phyloP scores from a whole-genome alignment of 2,888 invertebrate species.

The Doris montereyensis region DNA sequence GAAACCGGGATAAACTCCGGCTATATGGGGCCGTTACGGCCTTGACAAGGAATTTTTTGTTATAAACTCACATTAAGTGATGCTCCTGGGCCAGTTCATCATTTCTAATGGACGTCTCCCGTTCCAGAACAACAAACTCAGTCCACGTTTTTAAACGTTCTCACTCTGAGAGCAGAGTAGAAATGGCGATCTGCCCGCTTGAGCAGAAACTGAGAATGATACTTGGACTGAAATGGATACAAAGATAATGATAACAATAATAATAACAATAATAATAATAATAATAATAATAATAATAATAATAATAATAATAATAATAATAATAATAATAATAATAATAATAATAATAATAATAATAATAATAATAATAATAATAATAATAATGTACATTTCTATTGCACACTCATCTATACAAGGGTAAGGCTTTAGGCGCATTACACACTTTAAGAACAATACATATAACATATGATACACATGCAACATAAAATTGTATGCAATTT shows the following conservation, averaged over 20 bases:
- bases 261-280: slow-evolving; percentile 23
- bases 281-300: background rate
- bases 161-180: slow-evolving; percentile 48
- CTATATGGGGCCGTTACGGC: too few relatives aligned
- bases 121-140: slow-evolving; percentile 62
- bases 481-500: too few relatives aligned
- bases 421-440: too few relatives aligned
- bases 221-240: slow-evolving; percentile 59
- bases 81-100: slow-evolving; percentile 62
- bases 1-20: too few relatives aligned
- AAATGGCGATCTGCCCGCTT: slow-evolving; percentile 61
- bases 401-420: too few relatives aligned
- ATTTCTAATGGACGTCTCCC: slow-evolving; percentile 60
- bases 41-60: too few relatives aligned
- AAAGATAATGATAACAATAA: slow-evolving; percentile 46
- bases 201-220: slow-evolving; percentile 62
- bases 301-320: slow-evolving; percentile 6
- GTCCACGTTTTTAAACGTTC: slow-evolving; percentile 62
- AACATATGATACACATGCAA: too few relatives aligned
- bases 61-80: slow-evolving; percentile 59
- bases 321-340: background rate
- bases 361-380: background rate
- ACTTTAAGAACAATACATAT: too few relatives aligned
- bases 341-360: background rate
- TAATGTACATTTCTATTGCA: too few relatives aligned